Evolutionary conservation across 2,113 vertebrate species (phyloP).

Genomic region (Sitta europaea): DNA sequence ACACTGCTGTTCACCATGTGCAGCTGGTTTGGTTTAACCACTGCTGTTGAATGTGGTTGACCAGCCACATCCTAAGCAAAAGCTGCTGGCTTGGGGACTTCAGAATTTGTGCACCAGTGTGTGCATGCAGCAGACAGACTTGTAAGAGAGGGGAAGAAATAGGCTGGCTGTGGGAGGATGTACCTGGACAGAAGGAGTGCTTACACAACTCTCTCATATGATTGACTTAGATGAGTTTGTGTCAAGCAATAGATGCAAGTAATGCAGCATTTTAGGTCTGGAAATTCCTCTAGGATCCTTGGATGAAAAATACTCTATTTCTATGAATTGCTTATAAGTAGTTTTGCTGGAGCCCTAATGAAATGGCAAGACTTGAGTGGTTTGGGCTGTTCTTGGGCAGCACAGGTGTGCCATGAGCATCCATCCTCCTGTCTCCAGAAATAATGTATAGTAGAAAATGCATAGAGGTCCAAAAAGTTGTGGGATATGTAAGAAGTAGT

Average conservation of each 20-base stretch:
- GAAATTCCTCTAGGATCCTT: background rate
- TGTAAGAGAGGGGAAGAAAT: background rate
- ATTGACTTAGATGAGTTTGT: background rate
- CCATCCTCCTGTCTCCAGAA: background rate
- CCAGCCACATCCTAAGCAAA: background rate
- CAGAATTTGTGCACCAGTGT: background rate
- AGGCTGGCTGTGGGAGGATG: background rate
- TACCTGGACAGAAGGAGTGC: background rate
- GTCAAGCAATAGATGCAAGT: background rate
- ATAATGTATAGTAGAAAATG: background rate
- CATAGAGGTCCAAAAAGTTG: background rate
- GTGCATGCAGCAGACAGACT: background rate
- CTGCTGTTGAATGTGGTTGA: background rate
- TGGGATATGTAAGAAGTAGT: background rate
- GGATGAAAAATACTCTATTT: background rate
- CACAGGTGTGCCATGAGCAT: fast-evolving
- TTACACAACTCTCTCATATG: background rate
- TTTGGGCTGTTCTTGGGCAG: background rate
- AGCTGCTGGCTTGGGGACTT: background rate
- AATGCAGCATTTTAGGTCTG: background rate
- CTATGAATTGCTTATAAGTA: background rate
- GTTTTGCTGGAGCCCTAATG: background rate
- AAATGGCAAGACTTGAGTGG: background rate
- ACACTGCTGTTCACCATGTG: fast-evolving
- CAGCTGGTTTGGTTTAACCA: background rate